phyloP scores from a whole-genome alignment of 2,797 vertebrate species.

The Setipinna tenuifilis region DNA sequence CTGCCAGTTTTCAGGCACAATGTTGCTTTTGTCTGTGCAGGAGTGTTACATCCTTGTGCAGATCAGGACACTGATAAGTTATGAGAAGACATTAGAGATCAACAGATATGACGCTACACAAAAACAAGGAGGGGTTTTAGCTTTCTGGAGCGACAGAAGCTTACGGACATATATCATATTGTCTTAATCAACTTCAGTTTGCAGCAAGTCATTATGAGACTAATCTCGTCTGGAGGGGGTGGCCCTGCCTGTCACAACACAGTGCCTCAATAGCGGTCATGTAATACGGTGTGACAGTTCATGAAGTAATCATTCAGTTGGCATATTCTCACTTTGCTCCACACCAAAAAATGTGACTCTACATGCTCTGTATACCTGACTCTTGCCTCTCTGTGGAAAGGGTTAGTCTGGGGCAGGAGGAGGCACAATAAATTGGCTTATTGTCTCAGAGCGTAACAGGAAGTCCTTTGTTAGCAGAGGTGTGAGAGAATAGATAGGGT shows the following conservation, averaged over 20 bases:
- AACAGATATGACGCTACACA: constrained; percentile 31
- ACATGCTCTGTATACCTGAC: constrained; percentile 25
- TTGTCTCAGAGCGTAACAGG: constrained; percentile 8
- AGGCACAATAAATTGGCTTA: constrained; percentile 18
- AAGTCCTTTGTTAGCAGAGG: constrained; percentile 13
- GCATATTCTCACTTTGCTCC: neutral
- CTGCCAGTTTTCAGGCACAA: constrained; percentile 70
- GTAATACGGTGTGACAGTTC: neutral
- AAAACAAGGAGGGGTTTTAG: neutral
- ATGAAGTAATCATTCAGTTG: neutral
- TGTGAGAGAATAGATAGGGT: constrained; percentile 7
- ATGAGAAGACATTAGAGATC: constrained; percentile 25
- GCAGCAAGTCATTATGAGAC: neutral
- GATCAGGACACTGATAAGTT: constrained; percentile 45
- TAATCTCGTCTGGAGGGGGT: neutral
- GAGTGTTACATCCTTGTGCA: constrained; percentile 43
- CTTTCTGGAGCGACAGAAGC: neutral
- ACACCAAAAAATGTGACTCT: constrained; percentile 9
- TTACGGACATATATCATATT: neutral
- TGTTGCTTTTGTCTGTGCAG: constrained; percentile 80
- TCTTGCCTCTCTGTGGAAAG: neutral
- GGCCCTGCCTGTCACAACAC: neutral
- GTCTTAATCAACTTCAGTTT: neutral
- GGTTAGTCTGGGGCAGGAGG: constrained; percentile 15
- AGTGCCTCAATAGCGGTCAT: neutral